Conservation (phyloP, 2,888 invertebrate genomes). For the Dasypogon diadema region DNA sequence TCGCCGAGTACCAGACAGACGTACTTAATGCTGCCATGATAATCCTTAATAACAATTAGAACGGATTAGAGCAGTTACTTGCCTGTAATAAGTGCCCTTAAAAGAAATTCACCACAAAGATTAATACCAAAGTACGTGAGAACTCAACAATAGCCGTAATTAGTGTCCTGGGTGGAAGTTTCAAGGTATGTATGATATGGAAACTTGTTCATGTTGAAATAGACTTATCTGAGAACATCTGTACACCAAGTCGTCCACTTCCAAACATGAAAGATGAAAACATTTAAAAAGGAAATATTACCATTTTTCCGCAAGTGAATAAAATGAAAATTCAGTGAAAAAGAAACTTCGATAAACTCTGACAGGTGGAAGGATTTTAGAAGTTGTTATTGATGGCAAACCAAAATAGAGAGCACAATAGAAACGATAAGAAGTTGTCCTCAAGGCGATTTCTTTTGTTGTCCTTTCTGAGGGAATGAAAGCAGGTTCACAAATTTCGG, state of each 20-base stretch:
- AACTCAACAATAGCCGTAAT: conserved; percentile 18
- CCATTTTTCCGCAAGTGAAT: conserved; percentile 25
- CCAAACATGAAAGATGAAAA: background rate
- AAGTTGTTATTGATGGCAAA: conserved; percentile 53
- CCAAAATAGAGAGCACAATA: conserved; percentile 46
- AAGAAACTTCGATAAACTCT: conserved; percentile 53
- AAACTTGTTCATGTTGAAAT: background rate
- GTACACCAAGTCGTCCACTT: background rate
- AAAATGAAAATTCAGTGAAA: conserved; percentile 51
- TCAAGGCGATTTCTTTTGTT: conserved; percentile 54
- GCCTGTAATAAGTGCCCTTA: background rate
- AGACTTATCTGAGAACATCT: background rate
- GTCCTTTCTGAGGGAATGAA: conserved; percentile 41
- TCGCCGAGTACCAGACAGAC: no score
- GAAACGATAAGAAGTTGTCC: conserved; percentile 53
- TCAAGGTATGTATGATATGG: background rate
- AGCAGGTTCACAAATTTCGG: conserved; percentile 48
- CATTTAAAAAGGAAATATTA: conserved; percentile 31
- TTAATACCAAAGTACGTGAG: background rate
- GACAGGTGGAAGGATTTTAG: conserved; percentile 52
- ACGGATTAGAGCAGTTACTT: background rate
- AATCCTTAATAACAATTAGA: background rate
- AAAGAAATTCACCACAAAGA: background rate
- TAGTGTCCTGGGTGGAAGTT: background rate
- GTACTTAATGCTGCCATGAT: no score